Evolutionary conservation across 2,797 vertebrate genomes (phyloP).

Genomic region (Hemitrygon akajei): DNA sequence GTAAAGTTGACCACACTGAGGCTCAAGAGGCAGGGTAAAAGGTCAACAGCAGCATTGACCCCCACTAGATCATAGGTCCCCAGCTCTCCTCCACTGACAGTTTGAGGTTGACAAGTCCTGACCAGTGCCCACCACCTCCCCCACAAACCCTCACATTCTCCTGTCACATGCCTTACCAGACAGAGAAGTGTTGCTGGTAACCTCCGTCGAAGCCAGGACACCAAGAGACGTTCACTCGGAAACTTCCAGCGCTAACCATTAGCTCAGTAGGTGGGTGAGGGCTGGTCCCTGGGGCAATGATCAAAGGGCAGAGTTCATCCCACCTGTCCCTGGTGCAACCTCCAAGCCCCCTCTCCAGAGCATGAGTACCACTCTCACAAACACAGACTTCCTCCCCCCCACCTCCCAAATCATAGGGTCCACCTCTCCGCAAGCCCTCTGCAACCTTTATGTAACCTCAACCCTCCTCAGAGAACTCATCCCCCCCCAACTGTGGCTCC

Average conservation of each 20-base stretch:
- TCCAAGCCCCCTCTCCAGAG: not conserved
- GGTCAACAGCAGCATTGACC: not conserved
- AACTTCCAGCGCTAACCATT: slow-evolving; percentile 63
- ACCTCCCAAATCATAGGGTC: not conserved
- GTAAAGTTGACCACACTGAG: slow-evolving; percentile 46
- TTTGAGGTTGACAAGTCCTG: no score
- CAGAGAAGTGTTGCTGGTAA: slow-evolving; percentile 84
- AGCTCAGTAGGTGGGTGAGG: slow-evolving; percentile 75
- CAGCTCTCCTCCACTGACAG: no score
- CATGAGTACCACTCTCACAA: not conserved
- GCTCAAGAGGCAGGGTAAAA: slow-evolving; percentile 48
- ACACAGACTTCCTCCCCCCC: not conserved
- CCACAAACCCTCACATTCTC: not conserved
- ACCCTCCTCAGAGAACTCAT: not conserved
- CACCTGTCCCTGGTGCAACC: fast-evolving
- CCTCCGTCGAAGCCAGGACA: slow-evolving; percentile 88
- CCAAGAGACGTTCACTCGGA: slow-evolving; percentile 83
- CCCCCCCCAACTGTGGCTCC: no score
- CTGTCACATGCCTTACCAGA: slow-evolving; percentile 67
- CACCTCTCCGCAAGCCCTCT: not conserved
- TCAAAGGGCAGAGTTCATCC: not conserved
- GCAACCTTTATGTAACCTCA: no score
- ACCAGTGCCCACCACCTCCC: no score
- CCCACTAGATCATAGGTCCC: not conserved
- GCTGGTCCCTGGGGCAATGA: slow-evolving; percentile 70